phyloP scores from a whole-genome alignment of 2,113 vertebrate species.

The Morone chrysops region DNA sequence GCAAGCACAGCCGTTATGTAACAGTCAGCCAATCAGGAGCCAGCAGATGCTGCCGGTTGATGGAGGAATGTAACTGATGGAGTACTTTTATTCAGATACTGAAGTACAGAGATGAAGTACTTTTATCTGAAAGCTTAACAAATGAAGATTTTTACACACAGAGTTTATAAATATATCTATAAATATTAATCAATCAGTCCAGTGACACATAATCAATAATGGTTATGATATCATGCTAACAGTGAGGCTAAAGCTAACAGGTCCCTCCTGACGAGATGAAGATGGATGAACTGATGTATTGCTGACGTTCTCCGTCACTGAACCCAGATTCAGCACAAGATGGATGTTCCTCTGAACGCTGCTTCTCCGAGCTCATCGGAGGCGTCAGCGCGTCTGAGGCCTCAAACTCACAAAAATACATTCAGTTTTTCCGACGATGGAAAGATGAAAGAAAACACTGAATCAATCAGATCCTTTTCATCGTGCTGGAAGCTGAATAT shows the following conservation, averaged over 20 bases:
- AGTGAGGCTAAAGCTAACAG: no score
- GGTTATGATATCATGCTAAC: no score
- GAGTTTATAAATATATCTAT: no score
- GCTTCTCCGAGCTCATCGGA: no score
- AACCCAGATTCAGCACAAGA: not conserved
- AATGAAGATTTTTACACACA: no score
- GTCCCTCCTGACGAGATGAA: no score
- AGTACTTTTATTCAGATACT: not conserved
- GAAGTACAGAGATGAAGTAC: no score
- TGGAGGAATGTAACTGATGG: not conserved
- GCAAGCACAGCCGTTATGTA: not conserved
- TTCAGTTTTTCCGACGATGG: not conserved
- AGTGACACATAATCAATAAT: no score
- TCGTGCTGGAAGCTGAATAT: not conserved
- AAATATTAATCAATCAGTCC: no score
- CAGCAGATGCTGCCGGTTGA: not conserved
- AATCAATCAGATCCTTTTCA: not conserved
- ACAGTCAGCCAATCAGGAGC: conserved; percentile 15
- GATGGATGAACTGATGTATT: no score
- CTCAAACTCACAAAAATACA: not conserved
- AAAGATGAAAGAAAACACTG: not conserved
- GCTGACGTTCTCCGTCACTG: not conserved
- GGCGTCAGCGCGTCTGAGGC: not conserved
- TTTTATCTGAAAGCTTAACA: no score
- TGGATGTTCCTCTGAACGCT: not conserved